These are phyloP conservation scores for Azorinus chamasolen DNA, from an alignment of 2,888 invertebrate genomes.

Conservation along the genomic window DNA sequence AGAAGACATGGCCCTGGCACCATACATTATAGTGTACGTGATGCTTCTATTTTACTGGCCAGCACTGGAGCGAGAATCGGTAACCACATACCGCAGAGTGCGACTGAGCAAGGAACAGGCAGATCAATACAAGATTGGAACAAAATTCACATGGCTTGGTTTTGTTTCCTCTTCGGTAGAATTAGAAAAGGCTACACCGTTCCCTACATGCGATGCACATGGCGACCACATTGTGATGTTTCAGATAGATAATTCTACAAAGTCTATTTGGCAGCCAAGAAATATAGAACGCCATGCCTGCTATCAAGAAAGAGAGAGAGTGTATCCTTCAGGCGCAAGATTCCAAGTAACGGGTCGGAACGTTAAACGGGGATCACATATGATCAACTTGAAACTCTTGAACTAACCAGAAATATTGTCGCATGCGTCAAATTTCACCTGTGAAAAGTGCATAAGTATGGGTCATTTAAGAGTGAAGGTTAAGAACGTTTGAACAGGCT, in stretches of 20 bases:
- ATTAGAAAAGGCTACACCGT: slow-evolving; percentile 38
- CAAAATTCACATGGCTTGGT: slow-evolving; percentile 56
- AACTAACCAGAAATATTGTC: no score
- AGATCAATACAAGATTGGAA: slow-evolving; percentile 46
- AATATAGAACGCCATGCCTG: slow-evolving; percentile 56
- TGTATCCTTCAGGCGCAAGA: slow-evolving; percentile 61
- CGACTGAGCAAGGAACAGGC: slow-evolving; percentile 32
- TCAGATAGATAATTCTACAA: slow-evolving; percentile 48
- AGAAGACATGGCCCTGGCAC: slow-evolving; percentile 62
- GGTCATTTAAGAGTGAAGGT: no score
- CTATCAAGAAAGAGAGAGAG: slow-evolving; percentile 58
- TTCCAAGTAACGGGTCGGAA: slow-evolving; percentile 38
- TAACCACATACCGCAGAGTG: slow-evolving; percentile 57
- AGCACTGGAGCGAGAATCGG: slow-evolving; percentile 33
- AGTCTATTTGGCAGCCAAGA: slow-evolving; percentile 51
- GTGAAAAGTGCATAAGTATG: no score
- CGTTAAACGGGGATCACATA: neutral
- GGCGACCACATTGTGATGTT: slow-evolving; percentile 44
- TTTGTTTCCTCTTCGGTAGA: slow-evolving; percentile 59
- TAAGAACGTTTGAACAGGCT: no score
- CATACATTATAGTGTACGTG: slow-evolving; percentile 63
- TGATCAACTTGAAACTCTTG: no score
- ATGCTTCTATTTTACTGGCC: slow-evolving; percentile 59
- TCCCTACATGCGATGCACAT: slow-evolving; percentile 51
- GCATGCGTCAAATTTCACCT: no score